Evolutionary conservation across 1,140 invertebrate species (phyloP).

Genomic region (Hyposmocoma kahamanoa): DNA sequence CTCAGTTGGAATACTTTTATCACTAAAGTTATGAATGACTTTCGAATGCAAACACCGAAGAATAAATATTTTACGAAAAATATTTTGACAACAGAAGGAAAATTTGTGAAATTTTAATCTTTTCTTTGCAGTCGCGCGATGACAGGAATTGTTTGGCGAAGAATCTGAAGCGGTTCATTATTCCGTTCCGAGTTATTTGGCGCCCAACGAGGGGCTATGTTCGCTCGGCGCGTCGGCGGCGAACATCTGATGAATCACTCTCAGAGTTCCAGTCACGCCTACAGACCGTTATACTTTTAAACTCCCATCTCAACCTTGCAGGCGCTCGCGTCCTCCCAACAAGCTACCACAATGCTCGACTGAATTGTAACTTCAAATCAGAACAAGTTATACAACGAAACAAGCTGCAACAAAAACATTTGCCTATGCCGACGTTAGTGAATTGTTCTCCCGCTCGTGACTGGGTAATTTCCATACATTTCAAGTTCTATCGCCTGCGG

Average conservation of each 20-base stretch:
- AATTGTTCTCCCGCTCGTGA: constrained; percentile 70
- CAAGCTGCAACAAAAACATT: constrained; percentile 71
- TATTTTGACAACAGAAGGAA: constrained; percentile 5
- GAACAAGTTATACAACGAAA: constrained; percentile 46
- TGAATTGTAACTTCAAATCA: constrained; percentile 45
- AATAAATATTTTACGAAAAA: not conserved
- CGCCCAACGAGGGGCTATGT: constrained; percentile 29
- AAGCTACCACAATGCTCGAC: constrained; percentile 6
- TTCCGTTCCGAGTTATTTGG: constrained; percentile 39
- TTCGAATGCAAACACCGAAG: too few species aligned
- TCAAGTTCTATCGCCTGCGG: constrained; percentile 73
- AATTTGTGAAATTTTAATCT: constrained; percentile 32
- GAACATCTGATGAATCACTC: constrained; percentile 31
- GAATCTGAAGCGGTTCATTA: constrained; percentile 37
- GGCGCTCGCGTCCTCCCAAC: not conserved
- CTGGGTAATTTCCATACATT: constrained; percentile 74
- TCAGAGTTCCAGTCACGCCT: not conserved
- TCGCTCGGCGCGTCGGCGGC: constrained; percentile 15
- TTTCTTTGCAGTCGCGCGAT: constrained; percentile 27
- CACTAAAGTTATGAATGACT: too few species aligned
- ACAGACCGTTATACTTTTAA: constrained; percentile 7
- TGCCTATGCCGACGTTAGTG: constrained; percentile 69
- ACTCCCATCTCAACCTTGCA: constrained; percentile 7
- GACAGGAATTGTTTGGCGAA: constrained; percentile 33
- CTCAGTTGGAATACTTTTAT: too few species aligned